These are phyloP conservation scores for Limnephilus marmoratus DNA, from an alignment of 2,888 invertebrate species.

Conservation along the genomic window DNA sequence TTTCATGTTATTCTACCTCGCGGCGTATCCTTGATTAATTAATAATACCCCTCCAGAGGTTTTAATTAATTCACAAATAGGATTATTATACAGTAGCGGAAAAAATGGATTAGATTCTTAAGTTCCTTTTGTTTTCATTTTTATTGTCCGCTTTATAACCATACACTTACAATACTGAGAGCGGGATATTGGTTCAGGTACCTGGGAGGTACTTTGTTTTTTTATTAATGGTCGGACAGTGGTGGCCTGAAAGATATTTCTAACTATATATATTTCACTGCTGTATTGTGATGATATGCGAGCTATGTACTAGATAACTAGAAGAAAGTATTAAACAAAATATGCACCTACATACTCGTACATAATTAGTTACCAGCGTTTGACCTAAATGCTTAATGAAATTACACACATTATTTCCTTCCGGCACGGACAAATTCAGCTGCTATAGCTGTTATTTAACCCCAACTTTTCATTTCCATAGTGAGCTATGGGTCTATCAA, in stretches of 20 bases:
- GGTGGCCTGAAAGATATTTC: background rate
- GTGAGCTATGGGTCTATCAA: no score
- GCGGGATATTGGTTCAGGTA: background rate
- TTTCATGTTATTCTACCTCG: background rate
- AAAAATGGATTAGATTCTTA: constrained; percentile 17
- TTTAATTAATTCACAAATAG: constrained; percentile 12
- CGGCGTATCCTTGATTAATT: background rate
- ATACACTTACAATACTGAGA: background rate
- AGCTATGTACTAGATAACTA: background rate
- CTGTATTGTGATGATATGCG: background rate
- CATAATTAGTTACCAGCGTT: no score
- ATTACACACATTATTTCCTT: no score
- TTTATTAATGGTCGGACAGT: background rate
- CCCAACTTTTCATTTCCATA: no score
- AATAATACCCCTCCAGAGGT: background rate
- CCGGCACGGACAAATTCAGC: no score
- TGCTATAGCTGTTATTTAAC: no score
- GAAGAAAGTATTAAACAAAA: background rate
- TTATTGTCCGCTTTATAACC: background rate
- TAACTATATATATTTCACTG: no score
- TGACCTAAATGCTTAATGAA: no score
- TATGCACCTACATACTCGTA: no score
- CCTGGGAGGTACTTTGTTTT: background rate
- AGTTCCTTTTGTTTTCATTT: background rate
- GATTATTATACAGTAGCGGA: constrained; percentile 14